Evolutionary conservation across 2,113 vertebrate genomes (phyloP).

Genomic region (Aix galericulata): DNA sequence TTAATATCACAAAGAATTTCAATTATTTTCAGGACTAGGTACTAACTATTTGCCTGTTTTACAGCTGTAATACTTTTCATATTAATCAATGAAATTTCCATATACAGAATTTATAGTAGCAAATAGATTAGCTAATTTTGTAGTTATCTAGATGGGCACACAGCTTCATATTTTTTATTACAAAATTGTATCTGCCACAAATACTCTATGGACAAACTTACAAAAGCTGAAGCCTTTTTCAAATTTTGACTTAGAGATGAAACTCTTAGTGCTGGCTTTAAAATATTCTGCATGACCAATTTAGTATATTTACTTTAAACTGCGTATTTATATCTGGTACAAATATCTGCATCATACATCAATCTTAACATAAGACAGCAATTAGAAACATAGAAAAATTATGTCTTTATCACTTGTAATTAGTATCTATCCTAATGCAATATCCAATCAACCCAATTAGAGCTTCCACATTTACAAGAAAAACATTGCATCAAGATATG

Average conservation of each 20-base stretch:
- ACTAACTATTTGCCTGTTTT: not conserved
- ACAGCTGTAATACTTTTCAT: not conserved
- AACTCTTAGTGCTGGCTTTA: not conserved
- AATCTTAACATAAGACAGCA: not conserved
- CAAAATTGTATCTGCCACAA: not conserved
- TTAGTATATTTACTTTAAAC: not conserved
- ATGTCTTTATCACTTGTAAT: not conserved
- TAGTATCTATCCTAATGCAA: not conserved
- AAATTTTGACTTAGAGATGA: not conserved
- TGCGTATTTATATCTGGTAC: not conserved
- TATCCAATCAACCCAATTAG: not conserved
- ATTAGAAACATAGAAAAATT: not conserved
- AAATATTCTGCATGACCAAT: not conserved
- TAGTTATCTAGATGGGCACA: not conserved
- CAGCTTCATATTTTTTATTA: not conserved
- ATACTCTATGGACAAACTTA: not conserved
- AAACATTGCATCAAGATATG: constrained; percentile 34
- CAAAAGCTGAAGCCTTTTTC: not conserved
- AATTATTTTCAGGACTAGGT: not conserved
- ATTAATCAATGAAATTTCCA: not conserved
- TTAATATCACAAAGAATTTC: not conserved
- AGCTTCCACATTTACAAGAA: constrained; percentile 30
- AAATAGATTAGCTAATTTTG: not conserved
- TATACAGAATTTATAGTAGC: not conserved
- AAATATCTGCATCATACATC: not conserved